Conservation (phyloP, 2,888 invertebrate species). For the Stratiomys singularior region DNA sequence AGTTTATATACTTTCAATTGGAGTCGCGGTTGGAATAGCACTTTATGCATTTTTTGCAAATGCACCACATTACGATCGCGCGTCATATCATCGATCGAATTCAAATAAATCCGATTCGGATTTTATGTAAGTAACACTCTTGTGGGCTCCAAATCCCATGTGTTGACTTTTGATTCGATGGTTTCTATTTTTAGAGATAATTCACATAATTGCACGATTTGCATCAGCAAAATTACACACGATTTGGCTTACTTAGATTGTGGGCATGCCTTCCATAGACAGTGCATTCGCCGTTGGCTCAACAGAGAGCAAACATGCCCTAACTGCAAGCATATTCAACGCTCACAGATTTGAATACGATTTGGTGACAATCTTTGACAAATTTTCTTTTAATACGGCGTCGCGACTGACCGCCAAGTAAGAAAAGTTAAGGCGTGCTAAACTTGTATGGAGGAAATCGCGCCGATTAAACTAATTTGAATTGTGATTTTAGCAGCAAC, state of each 20-base stretch:
- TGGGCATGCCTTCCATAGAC: conserved; percentile 31
- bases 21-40: conserved; percentile 43
- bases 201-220: conserved; percentile 21
- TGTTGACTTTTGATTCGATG: not conserved
- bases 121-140: conserved; percentile 21
- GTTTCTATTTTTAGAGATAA: conserved; percentile 28
- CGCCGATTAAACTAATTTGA: conserved; percentile 16
- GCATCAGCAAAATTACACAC: not conserved
- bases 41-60: conserved; percentile 34
- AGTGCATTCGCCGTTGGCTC: conserved; percentile 25
- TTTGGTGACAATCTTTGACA: not conserved
- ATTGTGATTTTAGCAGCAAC: conserved; percentile 35
- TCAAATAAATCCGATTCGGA: not conserved
- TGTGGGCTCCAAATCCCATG: not conserved
- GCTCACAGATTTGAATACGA: not conserved
- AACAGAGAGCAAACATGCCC: conserved; percentile 12
- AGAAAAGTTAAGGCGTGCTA: not conserved
- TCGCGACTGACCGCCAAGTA: not conserved
- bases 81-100: not conserved
- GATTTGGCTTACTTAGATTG: conserved; percentile 32
- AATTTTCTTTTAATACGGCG: not conserved
- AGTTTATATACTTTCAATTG: conserved; percentile 31
- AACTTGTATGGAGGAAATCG: too few relatives aligned
- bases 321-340: conserved; percentile 15
- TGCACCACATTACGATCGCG: conserved; percentile 1